Percentiles rank a stretch among this genome's conserved stretches.
Conservation (phyloP, 2,113 vertebrate genomes). For the Gila orcuttii region DNA sequence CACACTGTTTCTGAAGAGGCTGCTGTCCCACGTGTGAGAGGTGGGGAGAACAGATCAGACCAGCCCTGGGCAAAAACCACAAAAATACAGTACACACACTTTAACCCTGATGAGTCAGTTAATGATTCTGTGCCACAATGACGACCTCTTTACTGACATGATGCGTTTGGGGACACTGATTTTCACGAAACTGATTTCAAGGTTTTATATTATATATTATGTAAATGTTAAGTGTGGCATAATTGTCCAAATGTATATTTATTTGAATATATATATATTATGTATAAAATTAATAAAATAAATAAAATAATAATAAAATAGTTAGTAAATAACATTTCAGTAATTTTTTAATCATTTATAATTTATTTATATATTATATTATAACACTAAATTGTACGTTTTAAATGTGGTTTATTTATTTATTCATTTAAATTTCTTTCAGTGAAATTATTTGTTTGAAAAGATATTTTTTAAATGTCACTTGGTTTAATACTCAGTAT, state of each 20-base stretch:
- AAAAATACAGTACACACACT: conserved; percentile 26
- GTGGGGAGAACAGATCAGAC: conserved; percentile 48
- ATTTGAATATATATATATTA: background rate
- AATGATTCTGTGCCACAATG: background rate
- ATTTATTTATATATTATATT: background rate
- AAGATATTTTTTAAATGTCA: background rate
- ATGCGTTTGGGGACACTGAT: background rate
- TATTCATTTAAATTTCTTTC: background rate
- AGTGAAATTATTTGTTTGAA: background rate
- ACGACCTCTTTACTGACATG: background rate
- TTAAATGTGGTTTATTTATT: background rate
- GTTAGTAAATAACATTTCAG: too few species aligned
- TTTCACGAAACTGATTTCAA: background rate
- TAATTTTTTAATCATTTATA: too few species aligned
- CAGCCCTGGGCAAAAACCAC: background rate
- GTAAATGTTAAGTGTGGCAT: background rate
- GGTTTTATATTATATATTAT: background rate
- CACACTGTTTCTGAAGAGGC: conserved; percentile 39
- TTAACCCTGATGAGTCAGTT: conserved; percentile 55
- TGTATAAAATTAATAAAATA: background rate
- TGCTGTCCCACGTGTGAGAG: conserved; percentile 54
- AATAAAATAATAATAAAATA: too few species aligned
- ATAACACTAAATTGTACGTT: background rate
- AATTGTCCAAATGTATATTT: background rate
- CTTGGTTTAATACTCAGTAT: background rate